Percentiles rank a stretch among this genome's conserved stretches.
phyloP scores from a whole-genome alignment of 2,888 invertebrate species.

The Byasa hedistus region DNA sequence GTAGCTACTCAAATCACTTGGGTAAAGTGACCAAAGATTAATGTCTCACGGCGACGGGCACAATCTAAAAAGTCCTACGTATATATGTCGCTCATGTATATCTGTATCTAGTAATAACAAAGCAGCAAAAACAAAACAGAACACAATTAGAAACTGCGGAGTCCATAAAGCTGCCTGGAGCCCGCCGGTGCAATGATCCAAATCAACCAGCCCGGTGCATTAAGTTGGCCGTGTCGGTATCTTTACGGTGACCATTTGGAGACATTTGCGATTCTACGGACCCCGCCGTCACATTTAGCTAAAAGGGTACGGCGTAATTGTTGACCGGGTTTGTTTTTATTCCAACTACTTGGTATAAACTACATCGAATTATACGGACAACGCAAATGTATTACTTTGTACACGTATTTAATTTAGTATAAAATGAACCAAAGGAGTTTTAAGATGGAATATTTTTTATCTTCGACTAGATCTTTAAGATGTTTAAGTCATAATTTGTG shows the following conservation, averaged over 20 bases:
- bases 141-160: conserved; percentile 2
- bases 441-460: too few relatives aligned
- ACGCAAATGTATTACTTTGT: conserved; percentile 13
- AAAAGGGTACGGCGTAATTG: conserved; percentile 46
- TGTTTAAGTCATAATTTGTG: too few relatives aligned
- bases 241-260: conserved; percentile 43
- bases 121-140: too few relatives aligned
- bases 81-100: too few relatives aligned
- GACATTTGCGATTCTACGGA: conserved; percentile 44
- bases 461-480: too few relatives aligned
- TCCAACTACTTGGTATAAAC: conserved; percentile 29
- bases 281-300: conserved; percentile 45
- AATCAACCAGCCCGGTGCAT: conserved; percentile 41
- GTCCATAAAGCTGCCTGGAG: conserved; percentile 13
- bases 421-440: neutral
- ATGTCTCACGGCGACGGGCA: too few relatives aligned
- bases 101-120: too few relatives aligned
- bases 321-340: conserved; percentile 38
- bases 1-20: too few relatives aligned
- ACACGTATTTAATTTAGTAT: neutral
- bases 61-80: too few relatives aligned
- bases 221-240: conserved; percentile 37
- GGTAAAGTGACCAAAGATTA: too few relatives aligned
- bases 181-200: conserved; percentile 39
- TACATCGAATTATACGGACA: conserved; percentile 21